A percentile compares a stretch with the other conserved stretches of the same genome.
Conservation (phyloP, 1,140 invertebrate species). For the Agrypnia vestita region DNA sequence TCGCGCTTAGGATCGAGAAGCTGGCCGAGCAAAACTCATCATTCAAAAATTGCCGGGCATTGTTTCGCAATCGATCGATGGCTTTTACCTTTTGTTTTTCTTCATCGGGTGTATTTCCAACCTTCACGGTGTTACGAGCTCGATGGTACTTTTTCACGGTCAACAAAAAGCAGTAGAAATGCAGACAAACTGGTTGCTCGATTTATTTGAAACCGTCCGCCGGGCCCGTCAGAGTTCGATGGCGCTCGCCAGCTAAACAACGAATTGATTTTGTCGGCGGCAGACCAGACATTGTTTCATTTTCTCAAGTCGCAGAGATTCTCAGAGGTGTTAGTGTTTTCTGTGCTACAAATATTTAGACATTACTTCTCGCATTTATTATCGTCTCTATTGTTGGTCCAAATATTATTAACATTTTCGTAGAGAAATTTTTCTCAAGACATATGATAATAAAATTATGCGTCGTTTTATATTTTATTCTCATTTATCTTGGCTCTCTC, state of each 20-base stretch:
- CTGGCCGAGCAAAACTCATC: neutral
- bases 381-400: neutral
- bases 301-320: neutral
- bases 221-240: neutral
- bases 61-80: conserved; percentile 22
- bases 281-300: neutral
- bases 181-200: conserved; percentile 42
- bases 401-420: neutral
- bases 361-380: conserved; percentile 2
- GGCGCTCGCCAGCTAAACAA: neutral
- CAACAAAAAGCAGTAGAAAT: conserved; percentile 36
- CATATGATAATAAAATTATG: conserved; percentile 4
- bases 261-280: conserved; percentile 24
- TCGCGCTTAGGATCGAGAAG: neutral
- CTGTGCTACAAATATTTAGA: neutral
- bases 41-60: neutral
- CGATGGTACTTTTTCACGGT: conserved; percentile 24
- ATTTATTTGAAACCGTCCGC: neutral
- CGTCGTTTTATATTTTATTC: conserved; percentile 1
- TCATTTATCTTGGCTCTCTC: neutral
- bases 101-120: neutral
- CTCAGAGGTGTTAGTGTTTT: neutral
- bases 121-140: conserved; percentile 32
- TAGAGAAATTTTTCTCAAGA: neutral
- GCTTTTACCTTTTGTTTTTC: conserved; percentile 27